Percentiles rank a stretch among this genome's conserved stretches.
Evolutionary conservation across 2,888 invertebrate species (phyloP).

Genomic region (Heliconius charithonia): DNA sequence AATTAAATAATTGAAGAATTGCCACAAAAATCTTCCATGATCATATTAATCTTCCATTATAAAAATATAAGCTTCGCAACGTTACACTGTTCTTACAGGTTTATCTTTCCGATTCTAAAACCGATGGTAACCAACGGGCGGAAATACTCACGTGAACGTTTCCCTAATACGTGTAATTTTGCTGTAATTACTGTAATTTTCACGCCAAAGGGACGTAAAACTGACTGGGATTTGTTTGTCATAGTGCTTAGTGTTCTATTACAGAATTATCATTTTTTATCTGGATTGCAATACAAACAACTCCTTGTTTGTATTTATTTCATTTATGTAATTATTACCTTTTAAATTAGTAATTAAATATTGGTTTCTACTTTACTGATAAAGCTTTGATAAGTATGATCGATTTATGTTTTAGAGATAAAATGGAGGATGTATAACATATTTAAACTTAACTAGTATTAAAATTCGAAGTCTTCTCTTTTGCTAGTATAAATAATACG

Average conservation of each 20-base stretch:
- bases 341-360: not conserved
- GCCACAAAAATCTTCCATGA: not conserved
- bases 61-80: too few species aligned
- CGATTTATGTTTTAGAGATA: not conserved
- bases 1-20: not conserved
- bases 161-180: conserved; percentile 54
- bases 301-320: not conserved
- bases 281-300: not conserved
- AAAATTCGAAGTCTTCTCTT: not conserved
- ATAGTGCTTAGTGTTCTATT: not conserved
- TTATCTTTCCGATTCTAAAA: conserved; percentile 8
- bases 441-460: not conserved
- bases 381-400: not conserved
- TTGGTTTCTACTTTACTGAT: not conserved
- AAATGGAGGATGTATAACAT: not conserved
- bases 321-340: not conserved
- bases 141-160: conserved; percentile 45
- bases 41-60: too few species aligned
- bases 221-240: not conserved
- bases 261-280: not conserved
- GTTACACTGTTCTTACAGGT: not conserved
- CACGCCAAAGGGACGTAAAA: conserved; percentile 13
- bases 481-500: not conserved
- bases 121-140: conserved; percentile 23
- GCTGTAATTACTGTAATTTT: conserved; percentile 58